Evolutionary conservation across 2,797 vertebrate genomes (phyloP), one percentile per base, ranked within the genome.

Genomic region (Sorex maritimensis): DNA sequence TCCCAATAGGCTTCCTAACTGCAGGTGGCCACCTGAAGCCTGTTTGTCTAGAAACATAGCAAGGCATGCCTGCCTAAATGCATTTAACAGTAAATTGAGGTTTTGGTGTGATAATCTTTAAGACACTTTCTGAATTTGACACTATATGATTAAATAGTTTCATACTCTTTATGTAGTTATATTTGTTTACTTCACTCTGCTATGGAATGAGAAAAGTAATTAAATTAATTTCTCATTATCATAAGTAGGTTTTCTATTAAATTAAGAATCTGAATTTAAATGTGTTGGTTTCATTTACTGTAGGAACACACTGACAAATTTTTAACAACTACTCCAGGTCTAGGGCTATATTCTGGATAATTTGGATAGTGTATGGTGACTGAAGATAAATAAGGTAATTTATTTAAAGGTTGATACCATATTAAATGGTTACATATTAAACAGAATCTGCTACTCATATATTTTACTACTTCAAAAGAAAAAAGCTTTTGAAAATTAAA

Each of bases 341-440:
- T 46, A 61, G 41, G n/a, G 41, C 7, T 44, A 44, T 28, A 68
- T 90, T 78, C 52, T 94, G 21, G 21, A 72, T 78, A 89, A 78
- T 55, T 46, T 72, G 26, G 44, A 13, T 0, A 72, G 21, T 72
- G 10, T 58, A 41, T 17, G 68, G 14, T 82, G 49, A 71, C 73
- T 85, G 1, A 49, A 55, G n/a, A 41, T 83, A 95, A 86, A 30
- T 11, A 92, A 88, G 49, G 58, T 2, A 71, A 65, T 49, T 84
- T 85, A 95, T 65, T 80, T 86, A 61, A 93, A 30, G 2, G 49
- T 5, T 69, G 24, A 65, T 58, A 86, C 30, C 75, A 8, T 83
- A 30, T 58, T 63, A 79, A 90, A 81, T 88, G 30, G 21, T 83
- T 80, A 75, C 5, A 24, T 23, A 87, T 85, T 85, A 81, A 87